phyloP scores from a whole-genome alignment of 2,888 invertebrate genomes.

The Drosophila anceps region DNA sequence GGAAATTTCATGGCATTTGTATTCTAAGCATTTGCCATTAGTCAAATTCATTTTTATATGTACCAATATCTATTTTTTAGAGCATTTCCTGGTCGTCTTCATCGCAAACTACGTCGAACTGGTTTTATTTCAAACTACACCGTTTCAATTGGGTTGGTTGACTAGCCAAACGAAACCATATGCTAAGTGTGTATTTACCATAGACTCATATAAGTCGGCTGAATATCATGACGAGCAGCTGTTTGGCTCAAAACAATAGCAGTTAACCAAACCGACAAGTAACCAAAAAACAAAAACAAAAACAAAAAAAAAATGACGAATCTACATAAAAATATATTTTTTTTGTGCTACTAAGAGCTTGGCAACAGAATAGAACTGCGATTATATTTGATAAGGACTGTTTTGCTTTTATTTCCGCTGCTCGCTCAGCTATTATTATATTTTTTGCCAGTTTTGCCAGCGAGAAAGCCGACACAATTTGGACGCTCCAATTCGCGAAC shows the following conservation, averaged over 20 bases:
- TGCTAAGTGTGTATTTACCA: slow-evolving; percentile 2
- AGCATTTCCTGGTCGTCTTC: neutral
- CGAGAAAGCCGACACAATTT: slow-evolving; percentile 45
- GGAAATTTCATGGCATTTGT: neutral
- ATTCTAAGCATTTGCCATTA: neutral
- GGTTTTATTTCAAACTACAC: neutral
- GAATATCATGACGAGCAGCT: slow-evolving; percentile 69
- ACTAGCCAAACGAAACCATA: slow-evolving; percentile 18
- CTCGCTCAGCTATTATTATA: neutral
- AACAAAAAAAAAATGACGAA: slow-evolving; percentile 56
- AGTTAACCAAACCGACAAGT: slow-evolving; percentile 37
- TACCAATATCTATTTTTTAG: neutral
- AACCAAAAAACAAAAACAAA: slow-evolving; percentile 9
- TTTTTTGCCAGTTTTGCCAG: slow-evolving; percentile 5
- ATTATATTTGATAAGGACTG: slow-evolving; percentile 63
- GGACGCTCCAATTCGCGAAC: slow-evolving; percentile 14
- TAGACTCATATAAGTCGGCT: slow-evolving; percentile 12
- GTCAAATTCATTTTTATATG: neutral
- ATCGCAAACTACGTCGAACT: neutral
- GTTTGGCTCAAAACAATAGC: slow-evolving; percentile 67
- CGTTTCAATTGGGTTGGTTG: slow-evolving; percentile 14
- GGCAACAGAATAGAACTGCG: slow-evolving; percentile 44
- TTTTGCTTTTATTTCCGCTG: slow-evolving; percentile 24
- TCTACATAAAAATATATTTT: slow-evolving; percentile 44
- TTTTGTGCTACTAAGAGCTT: slow-evolving; percentile 37